Evolutionary conservation across 2,888 invertebrate species (phyloP).

Genomic region (Teinopalpus imperialis): DNA sequence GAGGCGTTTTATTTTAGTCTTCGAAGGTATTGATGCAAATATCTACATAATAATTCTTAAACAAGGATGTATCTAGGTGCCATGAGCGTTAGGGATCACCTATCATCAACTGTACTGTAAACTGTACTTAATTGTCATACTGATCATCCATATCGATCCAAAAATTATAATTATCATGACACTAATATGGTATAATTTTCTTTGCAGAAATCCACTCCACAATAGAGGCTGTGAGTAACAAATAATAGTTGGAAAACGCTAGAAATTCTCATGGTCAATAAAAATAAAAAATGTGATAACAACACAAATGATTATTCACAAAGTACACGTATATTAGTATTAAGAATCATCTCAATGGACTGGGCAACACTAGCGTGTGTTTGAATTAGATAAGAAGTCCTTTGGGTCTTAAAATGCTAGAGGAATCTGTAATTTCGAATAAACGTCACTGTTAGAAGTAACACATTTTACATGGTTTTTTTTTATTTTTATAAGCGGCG

Average conservation of each 20-base stretch:
- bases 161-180: too few relatives aligned
- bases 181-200: not conserved
- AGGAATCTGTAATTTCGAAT: slow-evolving; percentile 12
- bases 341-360: slow-evolving; percentile 11
- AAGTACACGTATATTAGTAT: slow-evolving; percentile 5
- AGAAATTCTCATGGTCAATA: slow-evolving; percentile 7
- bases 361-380: slow-evolving; percentile 12
- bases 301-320: too few relatives aligned
- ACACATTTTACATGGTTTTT: not conserved
- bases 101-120: too few relatives aligned
- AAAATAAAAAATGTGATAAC: slow-evolving; percentile 9
- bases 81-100: too few relatives aligned
- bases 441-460: slow-evolving; percentile 1
- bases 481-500: too few relatives aligned
- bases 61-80: too few relatives aligned
- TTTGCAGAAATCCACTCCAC: slow-evolving; percentile 5
- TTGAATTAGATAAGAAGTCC: slow-evolving; percentile 9
- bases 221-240: not conserved
- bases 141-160: too few relatives aligned
- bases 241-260: not conserved
- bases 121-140: too few relatives aligned
- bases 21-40: too few relatives aligned
- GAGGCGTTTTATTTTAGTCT: too few relatives aligned
- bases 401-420: slow-evolving; percentile 13
- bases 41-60: too few relatives aligned